phyloP scores from a whole-genome alignment of 1,140 invertebrate genomes.

The Orussus abietinus region DNA sequence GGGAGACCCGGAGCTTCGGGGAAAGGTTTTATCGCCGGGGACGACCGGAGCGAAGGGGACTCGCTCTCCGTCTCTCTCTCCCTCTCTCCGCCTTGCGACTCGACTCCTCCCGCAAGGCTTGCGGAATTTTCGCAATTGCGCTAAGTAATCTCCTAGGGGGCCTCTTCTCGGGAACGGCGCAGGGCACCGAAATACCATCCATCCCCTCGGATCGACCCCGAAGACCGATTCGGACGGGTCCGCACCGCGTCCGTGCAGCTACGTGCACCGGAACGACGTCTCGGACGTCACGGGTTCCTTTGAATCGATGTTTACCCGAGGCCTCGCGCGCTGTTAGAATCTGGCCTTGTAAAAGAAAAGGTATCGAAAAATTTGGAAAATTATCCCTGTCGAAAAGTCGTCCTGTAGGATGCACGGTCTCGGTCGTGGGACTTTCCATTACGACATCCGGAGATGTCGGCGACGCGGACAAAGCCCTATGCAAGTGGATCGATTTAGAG shows the following conservation, averaged over 20 bases:
- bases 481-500: not conserved
- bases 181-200: no score
- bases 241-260: no score
- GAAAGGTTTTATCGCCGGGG: not conserved
- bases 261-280: no score
- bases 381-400: not conserved
- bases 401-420: no score
- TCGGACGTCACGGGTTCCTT: no score
- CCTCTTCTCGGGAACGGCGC: no score
- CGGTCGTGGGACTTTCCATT: no score
- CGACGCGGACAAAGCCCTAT: not conserved
- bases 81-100: not conserved
- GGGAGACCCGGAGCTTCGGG: not conserved
- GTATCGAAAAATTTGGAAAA: not conserved
- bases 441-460: no score
- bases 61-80: not conserved
- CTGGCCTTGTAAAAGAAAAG: not conserved
- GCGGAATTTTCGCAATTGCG: constrained; percentile 9
- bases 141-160: constrained; percentile 12
- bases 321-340: no score
- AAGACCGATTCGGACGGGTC: no score
- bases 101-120: not conserved
- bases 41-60: not conserved
- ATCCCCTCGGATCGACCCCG: no score
- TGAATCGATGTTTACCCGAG: no score